These are phyloP conservation scores for Athrips mouffetella DNA, from an alignment of 2,888 invertebrate species.

Conservation along the genomic window DNA sequence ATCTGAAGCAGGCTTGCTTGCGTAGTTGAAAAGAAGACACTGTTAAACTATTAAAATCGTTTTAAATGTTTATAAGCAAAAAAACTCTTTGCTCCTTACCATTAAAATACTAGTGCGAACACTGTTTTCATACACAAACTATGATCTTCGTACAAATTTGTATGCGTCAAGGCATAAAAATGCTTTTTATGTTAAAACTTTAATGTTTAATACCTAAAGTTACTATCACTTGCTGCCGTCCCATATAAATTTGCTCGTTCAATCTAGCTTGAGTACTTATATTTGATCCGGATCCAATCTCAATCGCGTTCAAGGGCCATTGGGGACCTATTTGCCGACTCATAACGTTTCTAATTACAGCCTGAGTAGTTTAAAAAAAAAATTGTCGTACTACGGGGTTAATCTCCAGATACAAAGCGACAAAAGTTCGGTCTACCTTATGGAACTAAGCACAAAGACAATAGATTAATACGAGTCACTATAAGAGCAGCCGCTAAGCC, in stretches of 20 bases:
- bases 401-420: slow-evolving; percentile 38
- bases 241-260: slow-evolving; percentile 1
- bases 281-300: slow-evolving; percentile 12
- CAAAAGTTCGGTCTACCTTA: slow-evolving; percentile 45
- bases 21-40: too few species aligned
- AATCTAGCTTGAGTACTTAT: slow-evolving; percentile 4
- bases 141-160: too few species aligned
- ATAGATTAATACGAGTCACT: slow-evolving; percentile 56
- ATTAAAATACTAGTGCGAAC: too few species aligned
- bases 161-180: too few species aligned
- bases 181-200: too few species aligned
- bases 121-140: too few species aligned
- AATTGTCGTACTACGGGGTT: slow-evolving; percentile 26
- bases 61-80: too few species aligned
- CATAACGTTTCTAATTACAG: slow-evolving; percentile 14
- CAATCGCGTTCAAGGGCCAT: slow-evolving; percentile 3
- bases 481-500: slow-evolving; percentile 48
- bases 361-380: slow-evolving; percentile 22
- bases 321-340: slow-evolving; percentile 7
- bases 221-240: background rate
- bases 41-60: too few species aligned
- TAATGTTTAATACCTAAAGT: too few species aligned
- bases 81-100: too few species aligned
- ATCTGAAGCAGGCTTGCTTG: too few species aligned
- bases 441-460: slow-evolving; percentile 54